These are phyloP conservation scores for Sarcophaga rosellei DNA, from an alignment of 2,888 invertebrate species.

Conservation along the genomic window DNA sequence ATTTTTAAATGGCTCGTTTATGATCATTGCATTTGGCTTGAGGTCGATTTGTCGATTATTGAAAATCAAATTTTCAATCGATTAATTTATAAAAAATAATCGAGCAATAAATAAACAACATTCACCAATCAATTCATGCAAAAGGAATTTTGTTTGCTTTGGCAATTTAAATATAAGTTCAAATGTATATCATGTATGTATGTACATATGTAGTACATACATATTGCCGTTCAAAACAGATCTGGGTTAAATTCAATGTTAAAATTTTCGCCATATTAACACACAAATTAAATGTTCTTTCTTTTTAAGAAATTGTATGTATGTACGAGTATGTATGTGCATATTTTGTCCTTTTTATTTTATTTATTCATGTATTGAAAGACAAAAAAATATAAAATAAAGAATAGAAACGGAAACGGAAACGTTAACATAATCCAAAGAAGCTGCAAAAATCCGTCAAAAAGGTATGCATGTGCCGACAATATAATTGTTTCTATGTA, in stretches of 20 bases:
- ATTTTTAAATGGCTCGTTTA: too few species aligned
- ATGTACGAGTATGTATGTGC: slow-evolving; percentile 1
- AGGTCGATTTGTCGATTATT: too few species aligned
- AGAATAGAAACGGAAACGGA: slow-evolving; percentile 7
- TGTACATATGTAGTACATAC: background rate
- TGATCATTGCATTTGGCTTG: too few species aligned
- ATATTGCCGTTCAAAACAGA: background rate
- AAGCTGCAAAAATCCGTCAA: slow-evolving; percentile 38
- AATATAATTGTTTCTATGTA: background rate
- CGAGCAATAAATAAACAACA: too few species aligned
- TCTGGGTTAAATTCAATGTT: slow-evolving; percentile 23
- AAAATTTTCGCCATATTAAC: background rate
- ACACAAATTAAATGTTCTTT: background rate
- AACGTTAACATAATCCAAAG: slow-evolving; percentile 32
- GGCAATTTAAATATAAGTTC: too few species aligned
- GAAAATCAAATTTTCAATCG: too few species aligned
- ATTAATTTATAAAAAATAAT: too few species aligned
- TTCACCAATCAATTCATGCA: too few species aligned
- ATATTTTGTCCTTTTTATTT: background rate
- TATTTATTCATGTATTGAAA: background rate
- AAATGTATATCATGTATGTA: too few species aligned
- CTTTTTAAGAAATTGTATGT: background rate
- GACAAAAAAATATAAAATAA: background rate
- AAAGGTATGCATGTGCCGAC: background rate
- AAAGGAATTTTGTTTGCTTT: too few species aligned